A percentile compares a stretch with the other conserved stretches of the same genome.
These are phyloP conservation scores for Pampus argenteus DNA, from an alignment of 2,797 vertebrate species.

Conservation along the genomic window DNA sequence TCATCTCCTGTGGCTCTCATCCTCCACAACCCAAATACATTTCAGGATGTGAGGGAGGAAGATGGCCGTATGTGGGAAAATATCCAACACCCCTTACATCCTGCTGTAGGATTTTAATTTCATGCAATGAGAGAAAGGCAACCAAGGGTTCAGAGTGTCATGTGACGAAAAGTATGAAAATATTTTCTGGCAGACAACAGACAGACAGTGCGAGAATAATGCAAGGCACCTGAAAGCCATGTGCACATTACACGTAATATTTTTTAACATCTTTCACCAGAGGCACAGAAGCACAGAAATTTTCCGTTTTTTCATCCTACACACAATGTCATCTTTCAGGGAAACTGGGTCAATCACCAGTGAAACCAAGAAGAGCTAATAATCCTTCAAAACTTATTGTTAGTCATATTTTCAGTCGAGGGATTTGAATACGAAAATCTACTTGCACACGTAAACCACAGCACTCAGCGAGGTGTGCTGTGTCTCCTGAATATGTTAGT, in stretches of 20 bases:
- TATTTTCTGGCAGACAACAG: conserved; percentile 31
- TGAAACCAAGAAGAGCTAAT: conserved; percentile 62
- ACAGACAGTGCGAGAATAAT: conserved; percentile 36
- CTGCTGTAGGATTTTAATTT: conserved; percentile 63
- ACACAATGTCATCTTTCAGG: conserved; percentile 62
- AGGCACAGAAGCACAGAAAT: conserved; percentile 22
- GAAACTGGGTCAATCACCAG: conserved; percentile 73
- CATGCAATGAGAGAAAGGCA: conserved; percentile 69
- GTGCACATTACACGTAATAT: conserved; percentile 15
- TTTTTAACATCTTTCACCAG: conserved; percentile 19
- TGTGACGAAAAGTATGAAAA: conserved; percentile 59
- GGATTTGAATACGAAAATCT: conserved; percentile 42
- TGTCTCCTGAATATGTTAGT: conserved; percentile 56
- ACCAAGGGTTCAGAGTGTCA: conserved; percentile 71
- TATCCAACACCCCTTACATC: conserved; percentile 14
- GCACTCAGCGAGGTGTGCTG: conserved; percentile 10
- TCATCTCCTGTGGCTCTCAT: conserved; percentile 51
- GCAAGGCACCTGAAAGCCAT: conserved; percentile 27
- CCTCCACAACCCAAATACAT: conserved; percentile 66
- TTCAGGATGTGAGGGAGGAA: conserved; percentile 57
- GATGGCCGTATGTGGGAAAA: conserved; percentile 65
- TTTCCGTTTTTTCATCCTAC: conserved; percentile 40
- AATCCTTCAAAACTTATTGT: conserved; percentile 48
- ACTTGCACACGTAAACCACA: neutral
- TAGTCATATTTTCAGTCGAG: conserved; percentile 50